Conservation (phyloP, 35 echinoderm and acorn worm genomes). For the Ophiothrix spiculata region DNA sequence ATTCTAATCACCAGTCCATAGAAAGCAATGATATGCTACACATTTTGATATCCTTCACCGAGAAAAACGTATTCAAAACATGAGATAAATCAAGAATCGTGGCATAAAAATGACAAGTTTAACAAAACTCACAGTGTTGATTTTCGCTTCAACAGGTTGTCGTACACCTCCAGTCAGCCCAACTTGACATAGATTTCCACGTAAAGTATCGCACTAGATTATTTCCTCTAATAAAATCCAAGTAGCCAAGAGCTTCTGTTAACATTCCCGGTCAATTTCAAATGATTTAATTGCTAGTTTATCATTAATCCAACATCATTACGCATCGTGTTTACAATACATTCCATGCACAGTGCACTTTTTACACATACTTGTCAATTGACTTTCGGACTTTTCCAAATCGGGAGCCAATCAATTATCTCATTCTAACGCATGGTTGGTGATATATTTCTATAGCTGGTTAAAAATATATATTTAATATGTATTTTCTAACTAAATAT, state of each 20-base stretch:
- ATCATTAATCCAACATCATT: slow-evolving; percentile 8
- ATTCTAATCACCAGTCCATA: too few relatives aligned
- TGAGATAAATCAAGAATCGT: too few relatives aligned
- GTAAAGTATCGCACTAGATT: not conserved
- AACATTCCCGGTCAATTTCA: not conserved
- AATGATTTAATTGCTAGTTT: not conserved
- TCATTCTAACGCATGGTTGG: not conserved
- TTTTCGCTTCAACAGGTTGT: not conserved
- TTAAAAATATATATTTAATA: too few relatives aligned
- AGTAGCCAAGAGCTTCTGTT: too few relatives aligned
- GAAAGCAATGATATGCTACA: too few relatives aligned
- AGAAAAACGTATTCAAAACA: too few relatives aligned
- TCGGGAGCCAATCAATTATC: not conserved
- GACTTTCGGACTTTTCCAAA: slow-evolving; percentile 12
- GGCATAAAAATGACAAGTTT: too few relatives aligned
- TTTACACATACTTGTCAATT: not conserved
- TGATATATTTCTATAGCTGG: too few relatives aligned
- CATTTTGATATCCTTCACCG: too few relatives aligned
- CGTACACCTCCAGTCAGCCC: not conserved
- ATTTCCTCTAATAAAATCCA: too few relatives aligned
- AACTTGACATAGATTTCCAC: not conserved
- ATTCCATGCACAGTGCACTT: not conserved
- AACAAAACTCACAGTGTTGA: too few relatives aligned
- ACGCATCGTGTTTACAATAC: not conserved
- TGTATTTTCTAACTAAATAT: too few relatives aligned